Conservation (phyloP, 2,113 vertebrate genomes). For the Panthera tigris region DNA sequence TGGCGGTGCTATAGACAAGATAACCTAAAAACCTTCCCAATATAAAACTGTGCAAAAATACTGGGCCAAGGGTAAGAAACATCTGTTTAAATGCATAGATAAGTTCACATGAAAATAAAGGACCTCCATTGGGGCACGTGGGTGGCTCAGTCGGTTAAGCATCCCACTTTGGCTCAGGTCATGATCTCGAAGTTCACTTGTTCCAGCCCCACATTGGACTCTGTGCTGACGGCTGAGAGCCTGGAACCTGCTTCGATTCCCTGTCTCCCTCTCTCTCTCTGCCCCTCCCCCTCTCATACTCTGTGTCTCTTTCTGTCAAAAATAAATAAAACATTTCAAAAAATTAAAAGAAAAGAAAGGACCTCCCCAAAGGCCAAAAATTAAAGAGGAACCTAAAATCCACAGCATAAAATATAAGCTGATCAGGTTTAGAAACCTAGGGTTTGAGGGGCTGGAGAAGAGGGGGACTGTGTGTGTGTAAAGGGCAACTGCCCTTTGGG, state of each 20-base stretch:
- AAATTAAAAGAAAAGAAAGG: background rate
- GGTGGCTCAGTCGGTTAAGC: too few relatives aligned
- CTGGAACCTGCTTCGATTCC: too few relatives aligned
- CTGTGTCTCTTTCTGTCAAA: too few relatives aligned
- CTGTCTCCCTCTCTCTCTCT: too few relatives aligned
- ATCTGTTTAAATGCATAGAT: background rate
- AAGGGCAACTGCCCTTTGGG: background rate
- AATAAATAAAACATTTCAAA: too few relatives aligned
- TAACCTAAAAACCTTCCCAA: slow-evolving; percentile 5
- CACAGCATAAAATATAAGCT: background rate
- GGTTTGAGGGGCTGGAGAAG: background rate
- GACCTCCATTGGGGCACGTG: background rate
- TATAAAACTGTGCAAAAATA: background rate
- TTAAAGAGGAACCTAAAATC: slow-evolving; percentile 32
- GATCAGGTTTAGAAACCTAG: background rate
- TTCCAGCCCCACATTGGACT: too few relatives aligned
- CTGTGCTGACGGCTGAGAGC: too few relatives aligned
- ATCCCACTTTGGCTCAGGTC: too few relatives aligned
- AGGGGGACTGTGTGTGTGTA: rapidly evolving
- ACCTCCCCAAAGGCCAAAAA: background rate
- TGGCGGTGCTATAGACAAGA: background rate
- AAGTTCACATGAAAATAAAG: slow-evolving; percentile 23
- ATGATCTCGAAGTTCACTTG: too few relatives aligned
- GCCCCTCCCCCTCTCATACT: too few relatives aligned
- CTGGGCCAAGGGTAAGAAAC: background rate